These are phyloP conservation scores for Xyliphius kryptos DNA, from an alignment of 2,113 vertebrate species.

Conservation along the genomic window DNA sequence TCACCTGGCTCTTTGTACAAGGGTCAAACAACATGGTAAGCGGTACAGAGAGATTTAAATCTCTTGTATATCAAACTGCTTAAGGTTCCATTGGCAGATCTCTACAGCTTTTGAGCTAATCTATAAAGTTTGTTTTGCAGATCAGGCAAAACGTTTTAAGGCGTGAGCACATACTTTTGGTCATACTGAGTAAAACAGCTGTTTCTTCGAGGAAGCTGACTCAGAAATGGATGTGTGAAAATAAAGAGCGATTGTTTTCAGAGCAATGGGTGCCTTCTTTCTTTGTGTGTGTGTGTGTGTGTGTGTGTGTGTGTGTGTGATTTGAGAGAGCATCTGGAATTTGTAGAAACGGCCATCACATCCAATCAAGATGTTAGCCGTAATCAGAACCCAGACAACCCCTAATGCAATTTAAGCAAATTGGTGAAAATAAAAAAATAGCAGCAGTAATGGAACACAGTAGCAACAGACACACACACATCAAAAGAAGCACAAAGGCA, in stretches of 20 bases:
- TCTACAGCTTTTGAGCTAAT: no score
- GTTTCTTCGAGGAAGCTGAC: no score
- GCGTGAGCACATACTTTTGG: no score
- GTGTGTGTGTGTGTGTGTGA: not conserved
- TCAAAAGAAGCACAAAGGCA: not conserved
- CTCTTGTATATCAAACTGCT: no score
- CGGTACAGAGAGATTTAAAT: no score
- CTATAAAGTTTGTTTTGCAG: no score
- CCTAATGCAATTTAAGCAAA: conserved; percentile 33
- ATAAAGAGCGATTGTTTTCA: no score
- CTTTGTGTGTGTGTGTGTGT: conserved; percentile 11
- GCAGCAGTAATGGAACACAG: conserved; percentile 11
- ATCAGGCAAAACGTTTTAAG: no score
- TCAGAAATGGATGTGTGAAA: not conserved
- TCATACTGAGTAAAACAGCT: no score
- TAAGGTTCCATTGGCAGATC: no score
- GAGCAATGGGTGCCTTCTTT: not conserved
- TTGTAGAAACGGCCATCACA: conserved; percentile 23
- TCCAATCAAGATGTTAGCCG: conserved; percentile 27
- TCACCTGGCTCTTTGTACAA: no score
- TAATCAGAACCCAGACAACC: conserved; percentile 33
- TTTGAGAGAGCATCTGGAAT: conserved; percentile 20
- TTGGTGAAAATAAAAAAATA: conserved; percentile 31
- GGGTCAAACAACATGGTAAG: no score
- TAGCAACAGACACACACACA: not conserved